A percentile compares a stretch with the other conserved stretches of the same genome.
Conservation (phyloP, 2,113 vertebrate genomes). For the Rafetus swinhoei region DNA sequence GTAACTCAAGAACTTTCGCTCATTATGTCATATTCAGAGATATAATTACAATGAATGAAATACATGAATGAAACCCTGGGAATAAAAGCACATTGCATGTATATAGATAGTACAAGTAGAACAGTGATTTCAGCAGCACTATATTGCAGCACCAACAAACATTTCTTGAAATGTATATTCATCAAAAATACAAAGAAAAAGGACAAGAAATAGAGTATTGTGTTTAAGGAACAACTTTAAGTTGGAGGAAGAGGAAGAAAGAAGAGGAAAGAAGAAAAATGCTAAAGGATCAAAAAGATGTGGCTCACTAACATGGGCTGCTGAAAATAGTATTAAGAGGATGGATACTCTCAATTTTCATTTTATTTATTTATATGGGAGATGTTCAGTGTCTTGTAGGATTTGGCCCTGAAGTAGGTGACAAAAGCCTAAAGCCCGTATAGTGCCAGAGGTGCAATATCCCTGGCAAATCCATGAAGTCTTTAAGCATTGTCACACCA, state of each 20-base stretch:
- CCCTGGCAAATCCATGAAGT: background rate
- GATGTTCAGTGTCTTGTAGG: background rate
- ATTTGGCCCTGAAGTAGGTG: background rate
- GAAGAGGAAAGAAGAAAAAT: background rate
- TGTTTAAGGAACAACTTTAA: background rate
- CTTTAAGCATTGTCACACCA: background rate
- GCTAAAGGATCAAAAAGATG: background rate
- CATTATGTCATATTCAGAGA: background rate
- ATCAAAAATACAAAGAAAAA: rapidly evolving
- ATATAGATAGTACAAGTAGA: background rate
- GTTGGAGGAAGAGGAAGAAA: background rate
- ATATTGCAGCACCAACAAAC: background rate
- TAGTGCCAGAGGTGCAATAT: background rate
- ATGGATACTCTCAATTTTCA: background rate
- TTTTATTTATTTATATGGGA: background rate
- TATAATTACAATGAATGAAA: slow-evolving; percentile 13
- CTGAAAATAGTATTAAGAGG: background rate
- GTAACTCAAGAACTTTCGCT: background rate
- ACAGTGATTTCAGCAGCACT: background rate
- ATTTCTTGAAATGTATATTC: background rate
- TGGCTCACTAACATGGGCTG: background rate
- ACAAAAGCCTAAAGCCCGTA: background rate
- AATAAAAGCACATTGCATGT: slow-evolving; percentile 49
- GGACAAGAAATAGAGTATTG: rapidly evolving
- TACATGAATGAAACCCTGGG: slow-evolving; percentile 29